Evolutionary conservation across 2,797 vertebrate species (phyloP), one percentile per base, ranked within the genome.

Genomic region (Mastacembelus armatus): DNA sequence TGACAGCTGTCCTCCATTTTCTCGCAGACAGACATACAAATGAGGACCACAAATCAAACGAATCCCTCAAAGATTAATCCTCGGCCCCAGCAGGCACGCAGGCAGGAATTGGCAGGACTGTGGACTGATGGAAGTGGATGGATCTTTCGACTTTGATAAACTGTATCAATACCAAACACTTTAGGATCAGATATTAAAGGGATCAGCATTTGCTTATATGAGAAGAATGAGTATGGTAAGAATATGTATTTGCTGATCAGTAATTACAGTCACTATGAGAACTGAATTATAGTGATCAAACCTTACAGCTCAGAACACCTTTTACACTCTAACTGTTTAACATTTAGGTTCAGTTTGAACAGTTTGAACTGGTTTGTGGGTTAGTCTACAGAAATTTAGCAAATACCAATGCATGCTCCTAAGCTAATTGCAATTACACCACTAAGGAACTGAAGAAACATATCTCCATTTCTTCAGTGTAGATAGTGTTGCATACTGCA

Each of bases 1-100:
- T 92, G 93, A 94, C 92, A 93, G 92, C 91, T 93, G 92, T 92
- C 92, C 90, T 90, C 92, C 88, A 91, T 91, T 92, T 91, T 91
- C 88, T 90, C 87, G 77, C 83, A 91, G 90, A 93, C 91, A 91
- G 85, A 92, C 89, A 90, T 87, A 91, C 86, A 91, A 92, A 93
- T 89, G 87, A 91, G 86, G 80, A 80, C 83, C 85, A 90, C 87
- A 89, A 92, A 92, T 88, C 88, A 92, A 92, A 88, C 58, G 74
- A 85, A 88, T 86, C 69, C 84, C 77, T 86, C 77, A 57, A 71
- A 83, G 78, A 90, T 87, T 87, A 88, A 87, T 88, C 80, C 82
- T 27, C 83, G 84, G 81, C 69, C 75, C 79, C 63, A 40, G 77
- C 81, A 70, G 76, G 69, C 70, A 75, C 22, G 35, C 74, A 52